Evolutionary conservation across 2,888 invertebrate species (phyloP).

Genomic region (Alloscopus bannaensis): DNA sequence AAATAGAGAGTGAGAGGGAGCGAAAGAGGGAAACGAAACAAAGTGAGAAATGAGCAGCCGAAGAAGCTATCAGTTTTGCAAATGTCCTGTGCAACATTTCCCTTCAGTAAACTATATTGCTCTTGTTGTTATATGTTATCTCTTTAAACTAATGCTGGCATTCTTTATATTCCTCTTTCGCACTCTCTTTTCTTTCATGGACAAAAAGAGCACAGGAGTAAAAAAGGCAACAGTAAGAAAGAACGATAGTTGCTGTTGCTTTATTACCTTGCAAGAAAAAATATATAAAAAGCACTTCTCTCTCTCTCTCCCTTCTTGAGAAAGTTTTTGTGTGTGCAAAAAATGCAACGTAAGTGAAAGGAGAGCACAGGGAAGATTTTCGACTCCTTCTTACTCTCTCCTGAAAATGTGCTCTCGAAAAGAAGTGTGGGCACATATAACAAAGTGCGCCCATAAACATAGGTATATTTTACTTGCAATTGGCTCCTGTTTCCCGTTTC

Average conservation of each 20-base stretch:
- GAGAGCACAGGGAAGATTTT: conserved; percentile 6
- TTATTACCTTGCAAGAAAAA: conserved; percentile 1
- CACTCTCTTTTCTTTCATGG: background rate
- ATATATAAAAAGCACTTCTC: conserved; percentile 14
- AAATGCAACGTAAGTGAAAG: background rate
- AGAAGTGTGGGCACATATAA: too few species aligned
- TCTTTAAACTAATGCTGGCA: conserved; percentile 47
- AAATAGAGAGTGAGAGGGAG: background rate
- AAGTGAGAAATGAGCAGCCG: conserved; percentile 58
- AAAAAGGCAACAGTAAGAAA: conserved; percentile 15
- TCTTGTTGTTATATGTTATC: conserved; percentile 28
- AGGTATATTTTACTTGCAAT: conserved; percentile 23
- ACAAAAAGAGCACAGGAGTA: background rate
- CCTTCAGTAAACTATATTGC: conserved; percentile 27
- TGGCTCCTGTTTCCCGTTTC: conserved; percentile 20
- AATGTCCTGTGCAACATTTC: conserved; percentile 37
- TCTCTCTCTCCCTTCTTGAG: too few species aligned
- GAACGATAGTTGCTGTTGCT: conserved; percentile 18
- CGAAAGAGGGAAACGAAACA: conserved; percentile 19
- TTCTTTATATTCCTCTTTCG: conserved; percentile 43
- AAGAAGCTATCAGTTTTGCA: conserved; percentile 52
- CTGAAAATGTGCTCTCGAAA: too few species aligned
- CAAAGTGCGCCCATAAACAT: conserved; percentile 14
- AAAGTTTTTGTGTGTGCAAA: background rate
- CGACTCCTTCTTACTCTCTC: too few species aligned